Percentiles rank a stretch among this genome's conserved stretches.
These are phyloP conservation scores for Psammodynastes pulverulentus DNA, from an alignment of 2,113 vertebrate genomes.

Conservation along the genomic window DNA sequence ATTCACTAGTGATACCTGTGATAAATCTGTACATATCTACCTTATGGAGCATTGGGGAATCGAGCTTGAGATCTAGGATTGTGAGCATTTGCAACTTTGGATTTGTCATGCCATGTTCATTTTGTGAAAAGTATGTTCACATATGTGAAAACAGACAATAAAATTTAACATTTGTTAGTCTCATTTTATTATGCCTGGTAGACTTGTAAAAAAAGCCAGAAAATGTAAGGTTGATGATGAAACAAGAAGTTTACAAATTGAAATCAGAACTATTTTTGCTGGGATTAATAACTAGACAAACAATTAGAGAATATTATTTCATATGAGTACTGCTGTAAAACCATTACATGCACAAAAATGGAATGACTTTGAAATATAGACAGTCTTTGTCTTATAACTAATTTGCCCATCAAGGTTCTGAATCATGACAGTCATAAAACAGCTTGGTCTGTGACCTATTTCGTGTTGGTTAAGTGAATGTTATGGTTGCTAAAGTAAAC, in stretches of 20 bases:
- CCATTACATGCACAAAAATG: neutral
- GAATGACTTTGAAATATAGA: neutral
- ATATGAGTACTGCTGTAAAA: neutral
- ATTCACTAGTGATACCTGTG: neutral
- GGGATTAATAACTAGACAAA: neutral
- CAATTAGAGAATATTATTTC: neutral
- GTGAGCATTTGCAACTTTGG: neutral
- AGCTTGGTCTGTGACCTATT: neutral
- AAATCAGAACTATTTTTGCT: neutral
- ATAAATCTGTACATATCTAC: neutral
- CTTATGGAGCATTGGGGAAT: neutral
- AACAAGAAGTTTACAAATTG: neutral
- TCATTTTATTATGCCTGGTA: neutral
- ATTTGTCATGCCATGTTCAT: neutral
- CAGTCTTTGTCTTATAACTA: neutral
- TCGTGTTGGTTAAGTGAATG: neutral
- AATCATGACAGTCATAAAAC: neutral
- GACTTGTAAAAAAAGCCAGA: neutral
- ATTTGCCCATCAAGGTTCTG: neutral
- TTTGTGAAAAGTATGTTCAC: neutral
- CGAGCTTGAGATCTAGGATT: neutral
- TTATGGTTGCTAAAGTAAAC: neutral
- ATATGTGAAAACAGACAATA: neutral
- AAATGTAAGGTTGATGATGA: neutral
- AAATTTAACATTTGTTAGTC: neutral